Conservation (phyloP, 2,888 invertebrate genomes). For the Netelia virgata region DNA sequence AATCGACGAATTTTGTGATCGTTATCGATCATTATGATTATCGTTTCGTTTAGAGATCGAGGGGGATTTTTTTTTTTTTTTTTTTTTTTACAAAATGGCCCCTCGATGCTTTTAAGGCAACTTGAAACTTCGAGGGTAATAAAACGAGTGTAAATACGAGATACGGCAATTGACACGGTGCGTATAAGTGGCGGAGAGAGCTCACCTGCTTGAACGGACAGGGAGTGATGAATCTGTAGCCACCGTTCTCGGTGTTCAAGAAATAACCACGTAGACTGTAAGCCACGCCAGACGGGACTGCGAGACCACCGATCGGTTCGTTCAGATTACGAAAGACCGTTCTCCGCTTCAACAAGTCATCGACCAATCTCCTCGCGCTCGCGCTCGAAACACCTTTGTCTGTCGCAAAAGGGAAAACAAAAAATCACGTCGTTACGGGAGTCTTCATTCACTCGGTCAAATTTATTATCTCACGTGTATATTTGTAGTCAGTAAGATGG, state of each 20-base stretch:
- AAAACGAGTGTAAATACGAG: too few species aligned
- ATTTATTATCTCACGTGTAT: background rate
- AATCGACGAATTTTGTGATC: background rate
- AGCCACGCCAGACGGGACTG: constrained; percentile 55
- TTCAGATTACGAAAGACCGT: constrained; percentile 67
- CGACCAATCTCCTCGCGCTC: constrained; percentile 59
- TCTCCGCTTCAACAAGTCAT: constrained; percentile 56
- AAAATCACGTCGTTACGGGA: background rate
- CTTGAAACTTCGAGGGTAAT: too few species aligned
- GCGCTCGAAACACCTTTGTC: constrained; percentile 45
- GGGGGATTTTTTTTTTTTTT: too few species aligned
- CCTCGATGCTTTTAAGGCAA: too few species aligned
- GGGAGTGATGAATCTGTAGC: constrained; percentile 69
- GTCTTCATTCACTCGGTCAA: background rate
- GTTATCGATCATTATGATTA: background rate
- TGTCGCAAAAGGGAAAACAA: constrained; percentile 17
- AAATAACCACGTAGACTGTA: constrained; percentile 70
- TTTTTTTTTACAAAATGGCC: too few species aligned
- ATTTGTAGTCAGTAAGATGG: background rate
- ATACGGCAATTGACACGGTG: background rate
- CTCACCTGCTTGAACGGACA: constrained; percentile 71
- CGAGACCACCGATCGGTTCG: constrained; percentile 65
- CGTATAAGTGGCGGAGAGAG: background rate
- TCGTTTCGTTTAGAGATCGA: too few species aligned
- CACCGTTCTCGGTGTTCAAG: constrained; percentile 64